Evolutionary conservation across 2,888 invertebrate genomes (phyloP).

Genomic region (Orthosia incerta): DNA sequence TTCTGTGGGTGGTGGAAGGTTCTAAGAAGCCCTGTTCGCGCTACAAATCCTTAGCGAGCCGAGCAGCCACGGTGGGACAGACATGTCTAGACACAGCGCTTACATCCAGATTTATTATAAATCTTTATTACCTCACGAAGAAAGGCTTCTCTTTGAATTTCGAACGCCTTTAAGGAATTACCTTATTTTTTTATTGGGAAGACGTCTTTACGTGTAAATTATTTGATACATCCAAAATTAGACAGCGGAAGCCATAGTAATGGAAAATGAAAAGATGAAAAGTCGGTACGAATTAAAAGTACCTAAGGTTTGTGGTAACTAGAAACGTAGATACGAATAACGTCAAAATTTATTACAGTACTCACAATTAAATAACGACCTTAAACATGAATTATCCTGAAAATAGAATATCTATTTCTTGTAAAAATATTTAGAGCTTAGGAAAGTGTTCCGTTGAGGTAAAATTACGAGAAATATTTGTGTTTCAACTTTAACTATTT

Average conservation of each 20-base stretch:
- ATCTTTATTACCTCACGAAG: conserved; percentile 56
- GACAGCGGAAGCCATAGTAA: conserved; percentile 6
- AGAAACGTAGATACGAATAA: not conserved
- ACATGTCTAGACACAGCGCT: conserved; percentile 76
- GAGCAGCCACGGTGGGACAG: conserved; percentile 62
- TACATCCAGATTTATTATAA: conserved; percentile 61
- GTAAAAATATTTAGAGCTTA: not conserved
- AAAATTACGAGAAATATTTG: conserved; percentile 17
- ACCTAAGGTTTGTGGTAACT: not conserved
- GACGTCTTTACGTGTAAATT: conserved; percentile 4
- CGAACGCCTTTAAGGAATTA: conserved; percentile 11
- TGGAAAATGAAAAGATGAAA: conserved; percentile 5
- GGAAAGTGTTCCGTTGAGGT: not conserved
- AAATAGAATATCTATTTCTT: conserved; percentile 4
- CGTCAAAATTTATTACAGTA: not conserved
- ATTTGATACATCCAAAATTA: conserved; percentile 9
- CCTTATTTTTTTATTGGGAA: conserved; percentile 3
- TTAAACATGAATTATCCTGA: not conserved
- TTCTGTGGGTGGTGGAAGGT: conserved; percentile 44
- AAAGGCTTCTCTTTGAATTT: conserved; percentile 43
- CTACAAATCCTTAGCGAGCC: conserved; percentile 76
- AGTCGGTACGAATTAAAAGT: not conserved
- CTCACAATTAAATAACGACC: not conserved
- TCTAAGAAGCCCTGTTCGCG: conserved; percentile 73
- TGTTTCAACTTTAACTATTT: conserved; percentile 25